These are phyloP conservation scores for Paragorgia papillata DNA, from an alignment of 92 coral and sea anemone genomes.

Conservation along the genomic window DNA sequence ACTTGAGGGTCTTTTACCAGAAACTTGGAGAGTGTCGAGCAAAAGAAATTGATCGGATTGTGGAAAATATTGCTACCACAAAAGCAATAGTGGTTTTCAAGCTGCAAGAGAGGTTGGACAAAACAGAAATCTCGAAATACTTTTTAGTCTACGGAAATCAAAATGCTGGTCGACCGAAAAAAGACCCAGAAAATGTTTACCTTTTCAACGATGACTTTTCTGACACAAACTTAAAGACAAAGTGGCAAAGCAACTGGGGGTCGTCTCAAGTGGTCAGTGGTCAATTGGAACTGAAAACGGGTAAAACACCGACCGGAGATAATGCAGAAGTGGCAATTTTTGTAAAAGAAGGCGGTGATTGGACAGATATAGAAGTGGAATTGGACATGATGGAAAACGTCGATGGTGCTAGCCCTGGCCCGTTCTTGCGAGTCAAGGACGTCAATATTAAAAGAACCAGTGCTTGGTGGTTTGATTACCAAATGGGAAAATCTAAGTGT, in stretches of 20 bases:
- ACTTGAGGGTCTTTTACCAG: conserved; percentile 56
- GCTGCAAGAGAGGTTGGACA: conserved; percentile 46
- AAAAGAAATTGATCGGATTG: conserved; percentile 57
- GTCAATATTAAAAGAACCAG: conserved; percentile 51
- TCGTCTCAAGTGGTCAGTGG: conserved; percentile 56
- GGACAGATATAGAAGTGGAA: conserved; percentile 78
- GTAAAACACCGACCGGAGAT: conserved; percentile 49
- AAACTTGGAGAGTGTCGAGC: conserved; percentile 27
- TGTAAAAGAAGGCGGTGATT: conserved; percentile 55
- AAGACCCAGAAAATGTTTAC: conserved; percentile 58
- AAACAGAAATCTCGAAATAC: conserved; percentile 39
- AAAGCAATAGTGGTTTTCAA: conserved; percentile 45
- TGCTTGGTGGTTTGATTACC: conserved; percentile 89
- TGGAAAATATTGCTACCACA: conserved; percentile 53
- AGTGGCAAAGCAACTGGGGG: conserved; percentile 59
- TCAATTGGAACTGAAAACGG: conserved; percentile 57
- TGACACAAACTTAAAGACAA: conserved; percentile 35
- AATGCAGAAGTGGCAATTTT: conserved; percentile 63
- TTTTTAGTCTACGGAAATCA: conserved; percentile 57
- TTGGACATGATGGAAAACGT: conserved; percentile 71
- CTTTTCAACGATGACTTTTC: conserved; percentile 66
- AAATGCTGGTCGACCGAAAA: conserved; percentile 54
- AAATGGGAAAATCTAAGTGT: conserved; percentile 49
- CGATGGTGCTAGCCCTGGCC: conserved; percentile 59
- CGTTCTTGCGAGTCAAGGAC: conserved; percentile 63